Evolutionary conservation across 2,888 invertebrate genomes (phyloP), one percentile per base, ranked within the genome.

Genomic region (Nomada fucata): DNA sequence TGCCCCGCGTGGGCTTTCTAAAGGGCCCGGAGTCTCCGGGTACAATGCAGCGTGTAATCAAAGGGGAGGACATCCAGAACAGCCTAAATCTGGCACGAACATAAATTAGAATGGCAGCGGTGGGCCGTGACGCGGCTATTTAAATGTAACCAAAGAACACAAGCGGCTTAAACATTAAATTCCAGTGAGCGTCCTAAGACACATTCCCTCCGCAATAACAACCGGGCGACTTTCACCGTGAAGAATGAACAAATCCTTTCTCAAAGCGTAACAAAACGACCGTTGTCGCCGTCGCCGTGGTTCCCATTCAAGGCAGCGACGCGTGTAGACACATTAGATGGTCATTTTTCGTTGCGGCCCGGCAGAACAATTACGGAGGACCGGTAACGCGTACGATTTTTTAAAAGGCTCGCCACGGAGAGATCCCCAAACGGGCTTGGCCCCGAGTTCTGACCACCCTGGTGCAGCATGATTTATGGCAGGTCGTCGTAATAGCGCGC

Each of bases 401-500:
- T 36, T 55, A 74, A 78, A 77, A 86, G 76, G 60, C 75, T 53
- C 69, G 67, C 67, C 75, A 70, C 65, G 69, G 65, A 65, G 65
- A 65, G 83, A 75, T 74, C 73, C 76, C 50, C 71, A 71, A 59
- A 64, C 64, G 71, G 65, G 79, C 73, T 70, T 55, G 29, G 68
- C 60, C 71, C 86, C 67, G 72, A 79, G 76, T 81, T 79, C 87
- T 89, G 92, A 89, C 92, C 92, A 93, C 92, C 92, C 92, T 85
- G 90, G 36, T 18, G 70, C 50, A 83, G 88, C 86, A 88, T 92
- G 91, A 92, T 92, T 92, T 92, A 92, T 91, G 90, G 86, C 85
- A 63, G 73, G 75, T 76, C 82, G 86, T 85, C 85, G 90, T 89
- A 88, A 90, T 89, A 91, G 88, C 89, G 86, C 84, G 88, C 86